Conservation (phyloP, 2,113 vertebrate species). For the Crotalus horridus region DNA sequence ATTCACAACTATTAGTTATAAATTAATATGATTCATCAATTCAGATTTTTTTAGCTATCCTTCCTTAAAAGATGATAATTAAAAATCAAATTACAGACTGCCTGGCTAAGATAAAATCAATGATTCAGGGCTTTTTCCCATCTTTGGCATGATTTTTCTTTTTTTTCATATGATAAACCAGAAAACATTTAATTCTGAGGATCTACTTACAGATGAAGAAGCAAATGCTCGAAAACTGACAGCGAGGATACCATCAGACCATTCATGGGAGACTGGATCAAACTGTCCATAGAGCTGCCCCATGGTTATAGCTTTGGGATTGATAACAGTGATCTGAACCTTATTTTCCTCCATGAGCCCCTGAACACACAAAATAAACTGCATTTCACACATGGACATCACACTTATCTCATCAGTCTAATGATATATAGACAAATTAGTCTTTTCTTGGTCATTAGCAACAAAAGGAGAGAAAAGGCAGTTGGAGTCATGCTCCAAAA, state of each 20-base stretch:
- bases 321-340: conserved; percentile 87
- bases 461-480: neutral
- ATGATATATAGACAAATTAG: neutral
- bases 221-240: conserved; percentile 86
- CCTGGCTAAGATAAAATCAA: neutral
- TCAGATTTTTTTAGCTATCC: neutral
- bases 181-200: neutral
- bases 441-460: neutral
- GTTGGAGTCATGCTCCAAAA: neutral
- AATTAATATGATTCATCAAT: neutral
- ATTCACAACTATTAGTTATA: neutral
- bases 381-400: neutral
- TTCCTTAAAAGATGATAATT: neutral
- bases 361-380: conserved; percentile 57
- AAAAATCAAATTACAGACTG: neutral
- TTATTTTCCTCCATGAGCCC: conserved; percentile 87
- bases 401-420: neutral
- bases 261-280: conserved; percentile 86
- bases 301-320: conserved; percentile 90
- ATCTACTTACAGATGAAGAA: conserved; percentile 73
- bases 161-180: neutral
- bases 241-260: conserved; percentile 87
- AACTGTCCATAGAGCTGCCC: conserved; percentile 90
- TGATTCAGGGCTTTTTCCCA: neutral
- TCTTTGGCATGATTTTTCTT: neutral